Conservation (phyloP, 2,888 invertebrate genomes). For the Xanthorhoe spadicearia region DNA sequence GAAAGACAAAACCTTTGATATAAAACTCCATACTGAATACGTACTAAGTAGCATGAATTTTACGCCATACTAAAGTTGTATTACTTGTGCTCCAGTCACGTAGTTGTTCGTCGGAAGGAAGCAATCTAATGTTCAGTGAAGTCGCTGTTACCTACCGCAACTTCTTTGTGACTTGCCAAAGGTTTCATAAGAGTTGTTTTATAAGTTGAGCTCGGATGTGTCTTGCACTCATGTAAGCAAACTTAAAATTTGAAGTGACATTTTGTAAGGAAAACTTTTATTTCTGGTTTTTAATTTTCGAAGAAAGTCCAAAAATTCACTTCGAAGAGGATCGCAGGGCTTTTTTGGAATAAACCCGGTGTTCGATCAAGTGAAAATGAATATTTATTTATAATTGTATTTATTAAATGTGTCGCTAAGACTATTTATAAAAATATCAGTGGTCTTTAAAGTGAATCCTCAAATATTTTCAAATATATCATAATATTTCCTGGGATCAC, state of each 20-base stretch:
- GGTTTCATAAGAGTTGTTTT: not conserved
- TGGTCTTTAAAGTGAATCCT: not conserved
- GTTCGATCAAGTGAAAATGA: too few relatives aligned
- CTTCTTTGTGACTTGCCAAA: slow-evolving; percentile 1
- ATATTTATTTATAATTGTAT: too few relatives aligned
- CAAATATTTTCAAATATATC: slow-evolving; percentile 17
- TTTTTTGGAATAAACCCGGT: too few relatives aligned
- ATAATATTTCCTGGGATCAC: slow-evolving; percentile 39
- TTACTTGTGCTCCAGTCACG: not conserved
- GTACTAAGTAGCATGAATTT: not conserved
- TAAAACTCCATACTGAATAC: too few relatives aligned
- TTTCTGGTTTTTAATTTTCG: too few relatives aligned
- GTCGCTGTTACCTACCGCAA: not conserved
- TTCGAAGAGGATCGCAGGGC: too few relatives aligned
- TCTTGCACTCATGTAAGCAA: not conserved
- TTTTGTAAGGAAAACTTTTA: not conserved
- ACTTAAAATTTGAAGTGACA: not conserved
- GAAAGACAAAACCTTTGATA: too few relatives aligned
- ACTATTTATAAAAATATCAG: too few relatives aligned
- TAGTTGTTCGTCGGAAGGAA: not conserved
- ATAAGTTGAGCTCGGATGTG: not conserved
- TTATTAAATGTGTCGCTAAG: too few relatives aligned
- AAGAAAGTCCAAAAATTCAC: too few relatives aligned
- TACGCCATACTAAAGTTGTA: not conserved
- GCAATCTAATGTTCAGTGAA: not conserved